Conservation (phyloP, 2,888 invertebrate genomes). For the Cacoxenus indagator region DNA sequence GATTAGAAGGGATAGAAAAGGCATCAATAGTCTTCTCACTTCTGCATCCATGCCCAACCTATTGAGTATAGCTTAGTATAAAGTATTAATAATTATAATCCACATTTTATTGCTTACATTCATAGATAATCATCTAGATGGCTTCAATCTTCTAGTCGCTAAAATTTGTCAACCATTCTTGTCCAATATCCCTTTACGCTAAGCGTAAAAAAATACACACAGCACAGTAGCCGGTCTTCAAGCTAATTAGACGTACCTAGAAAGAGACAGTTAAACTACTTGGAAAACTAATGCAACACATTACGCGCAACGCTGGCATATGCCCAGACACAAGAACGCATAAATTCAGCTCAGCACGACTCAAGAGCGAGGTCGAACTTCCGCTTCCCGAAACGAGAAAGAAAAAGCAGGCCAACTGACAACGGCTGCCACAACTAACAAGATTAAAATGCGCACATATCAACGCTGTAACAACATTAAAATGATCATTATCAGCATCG, state of each 20-base stretch:
- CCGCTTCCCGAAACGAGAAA: neutral
- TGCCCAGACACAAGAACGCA: neutral
- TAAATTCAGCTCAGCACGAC: conserved; percentile 8
- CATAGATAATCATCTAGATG: too few relatives aligned
- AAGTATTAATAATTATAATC: too few relatives aligned
- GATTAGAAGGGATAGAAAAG: too few relatives aligned
- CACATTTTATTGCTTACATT: too few relatives aligned
- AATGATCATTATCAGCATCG: neutral
- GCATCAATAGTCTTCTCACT: too few relatives aligned
- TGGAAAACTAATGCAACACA: neutral
- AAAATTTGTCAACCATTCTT: too few relatives aligned
- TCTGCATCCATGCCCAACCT: too few relatives aligned
- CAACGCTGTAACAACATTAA: neutral
- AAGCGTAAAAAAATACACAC: neutral
- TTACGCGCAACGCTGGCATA: neutral
- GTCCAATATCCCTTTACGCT: neutral
- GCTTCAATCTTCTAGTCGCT: too few relatives aligned
- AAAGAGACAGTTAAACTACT: neutral
- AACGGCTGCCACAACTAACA: conserved; percentile 26
- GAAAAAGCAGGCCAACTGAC: conserved; percentile 30
- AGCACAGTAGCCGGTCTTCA: neutral
- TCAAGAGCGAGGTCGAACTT: conserved; percentile 4
- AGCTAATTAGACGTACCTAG: neutral
- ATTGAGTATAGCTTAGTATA: too few relatives aligned
- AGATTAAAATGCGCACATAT: conserved; percentile 20